Evolutionary conservation across 2,888 invertebrate species (phyloP).

Genomic region (Cephus pygmeus): DNA sequence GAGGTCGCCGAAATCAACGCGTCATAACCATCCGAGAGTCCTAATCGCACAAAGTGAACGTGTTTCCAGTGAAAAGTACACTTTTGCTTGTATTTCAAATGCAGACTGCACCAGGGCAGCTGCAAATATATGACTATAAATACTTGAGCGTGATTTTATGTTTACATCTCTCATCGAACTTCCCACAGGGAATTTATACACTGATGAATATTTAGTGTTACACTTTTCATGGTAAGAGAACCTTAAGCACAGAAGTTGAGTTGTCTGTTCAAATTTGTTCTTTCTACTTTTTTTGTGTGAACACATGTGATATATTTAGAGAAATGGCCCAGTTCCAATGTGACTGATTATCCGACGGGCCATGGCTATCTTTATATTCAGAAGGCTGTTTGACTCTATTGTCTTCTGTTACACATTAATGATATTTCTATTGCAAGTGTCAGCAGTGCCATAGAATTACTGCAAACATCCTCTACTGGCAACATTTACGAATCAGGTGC

Average conservation of each 20-base stretch:
- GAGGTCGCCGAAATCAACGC: constrained; percentile 73
- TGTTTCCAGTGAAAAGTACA: background rate
- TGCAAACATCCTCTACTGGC: background rate
- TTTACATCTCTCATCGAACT: too few species aligned
- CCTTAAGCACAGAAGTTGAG: background rate
- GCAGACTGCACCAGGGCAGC: too few species aligned
- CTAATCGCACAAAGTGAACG: constrained; percentile 49
- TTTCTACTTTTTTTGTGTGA: constrained; percentile 7
- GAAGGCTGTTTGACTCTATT: background rate
- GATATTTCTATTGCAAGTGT: background rate
- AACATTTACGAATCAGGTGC: background rate
- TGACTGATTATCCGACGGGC: constrained; percentile 14
- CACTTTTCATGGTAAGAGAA: too few species aligned
- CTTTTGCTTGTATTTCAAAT: too few species aligned
- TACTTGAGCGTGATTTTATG: too few species aligned
- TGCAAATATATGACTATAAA: too few species aligned
- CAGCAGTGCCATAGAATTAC: background rate
- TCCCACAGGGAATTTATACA: too few species aligned
- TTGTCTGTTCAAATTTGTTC: background rate
- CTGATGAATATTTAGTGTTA: too few species aligned
- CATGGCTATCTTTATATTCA: constrained; percentile 18
- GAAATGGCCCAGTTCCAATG: constrained; percentile 16
- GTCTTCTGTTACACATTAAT: background rate
- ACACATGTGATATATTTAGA: constrained; percentile 21
- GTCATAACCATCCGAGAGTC: constrained; percentile 73